Conservation (phyloP, 1,140 invertebrate genomes). For the Halictus rubicundus region DNA sequence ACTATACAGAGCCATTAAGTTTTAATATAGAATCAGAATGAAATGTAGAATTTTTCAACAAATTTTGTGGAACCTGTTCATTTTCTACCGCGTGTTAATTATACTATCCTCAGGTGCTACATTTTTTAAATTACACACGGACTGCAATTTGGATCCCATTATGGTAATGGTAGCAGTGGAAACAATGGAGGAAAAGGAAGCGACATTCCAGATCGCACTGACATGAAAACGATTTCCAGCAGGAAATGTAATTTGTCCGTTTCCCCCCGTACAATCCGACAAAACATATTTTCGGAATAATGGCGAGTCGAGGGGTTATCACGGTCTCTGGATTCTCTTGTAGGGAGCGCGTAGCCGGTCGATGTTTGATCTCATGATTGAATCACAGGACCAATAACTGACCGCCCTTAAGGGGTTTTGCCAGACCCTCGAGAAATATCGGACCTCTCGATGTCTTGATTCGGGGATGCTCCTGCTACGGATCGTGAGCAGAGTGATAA, state of each 20-base stretch:
- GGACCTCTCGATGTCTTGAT: slow-evolving; percentile 51
- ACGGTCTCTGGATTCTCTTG: slow-evolving; percentile 22
- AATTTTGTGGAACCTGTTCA: too few species aligned
- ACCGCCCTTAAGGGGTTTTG: slow-evolving; percentile 59
- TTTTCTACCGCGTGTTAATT: too few species aligned
- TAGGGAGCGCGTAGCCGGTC: slow-evolving; percentile 5
- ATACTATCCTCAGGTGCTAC: too few species aligned
- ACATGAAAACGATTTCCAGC: background rate
- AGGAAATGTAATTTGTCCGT: slow-evolving; percentile 3
- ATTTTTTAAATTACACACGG: too few species aligned
- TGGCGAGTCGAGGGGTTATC: slow-evolving; percentile 10
- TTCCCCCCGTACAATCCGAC: background rate
- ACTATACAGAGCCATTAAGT: too few species aligned
- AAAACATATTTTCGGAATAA: slow-evolving; percentile 47
- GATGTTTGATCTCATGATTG: slow-evolving; percentile 69
- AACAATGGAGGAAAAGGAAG: background rate
- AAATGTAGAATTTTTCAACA: too few species aligned
- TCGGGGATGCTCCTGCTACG: slow-evolving; percentile 13
- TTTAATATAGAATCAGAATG: too few species aligned
- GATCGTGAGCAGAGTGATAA: background rate
- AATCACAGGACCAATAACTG: slow-evolving; percentile 69
- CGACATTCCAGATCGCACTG: background rate
- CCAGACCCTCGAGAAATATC: slow-evolving; percentile 66
- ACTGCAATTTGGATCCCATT: background rate
- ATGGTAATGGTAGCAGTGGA: background rate